A percentile compares a stretch with the other conserved stretches of the same genome.
Conservation (phyloP, 2,113 vertebrate genomes). For the Ramphastos sulfuratus region DNA sequence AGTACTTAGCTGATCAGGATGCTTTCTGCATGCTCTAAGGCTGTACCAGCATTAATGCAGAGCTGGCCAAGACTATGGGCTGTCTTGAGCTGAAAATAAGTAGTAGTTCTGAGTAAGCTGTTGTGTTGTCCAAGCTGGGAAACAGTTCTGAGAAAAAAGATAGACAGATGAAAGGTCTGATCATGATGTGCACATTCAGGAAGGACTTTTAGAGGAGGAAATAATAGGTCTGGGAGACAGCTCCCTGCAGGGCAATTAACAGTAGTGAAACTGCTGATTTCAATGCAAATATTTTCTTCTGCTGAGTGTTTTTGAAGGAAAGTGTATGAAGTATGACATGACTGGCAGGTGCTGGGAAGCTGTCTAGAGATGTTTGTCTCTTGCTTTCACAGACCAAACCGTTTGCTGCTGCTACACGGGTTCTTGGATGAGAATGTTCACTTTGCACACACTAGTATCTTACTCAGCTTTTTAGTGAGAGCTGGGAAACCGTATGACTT, state of each 20-base stretch:
- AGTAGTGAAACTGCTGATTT: neutral
- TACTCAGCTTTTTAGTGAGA: conserved; percentile 85
- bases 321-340: neutral
- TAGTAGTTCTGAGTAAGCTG: neutral
- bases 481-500: conserved; percentile 84
- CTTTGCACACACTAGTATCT: conserved; percentile 86
- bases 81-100: neutral
- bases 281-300: neutral
- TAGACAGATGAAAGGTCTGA: neutral
- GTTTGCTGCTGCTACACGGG: conserved; percentile 81
- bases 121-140: neutral
- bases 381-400: conserved; percentile 76
- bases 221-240: neutral
- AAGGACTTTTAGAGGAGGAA: neutral
- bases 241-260: neutral
- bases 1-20: neutral
- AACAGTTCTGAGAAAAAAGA: neutral
- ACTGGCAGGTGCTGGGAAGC: neutral
- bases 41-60: neutral
- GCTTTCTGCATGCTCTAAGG: neutral
- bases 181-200: neutral
- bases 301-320: neutral
- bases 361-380: conserved; percentile 11
- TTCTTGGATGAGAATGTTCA: conserved; percentile 87
- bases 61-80: neutral